These are phyloP conservation scores for Sciurus carolinensis DNA, from an alignment of 2,797 vertebrate genomes.

Conservation along the genomic window DNA sequence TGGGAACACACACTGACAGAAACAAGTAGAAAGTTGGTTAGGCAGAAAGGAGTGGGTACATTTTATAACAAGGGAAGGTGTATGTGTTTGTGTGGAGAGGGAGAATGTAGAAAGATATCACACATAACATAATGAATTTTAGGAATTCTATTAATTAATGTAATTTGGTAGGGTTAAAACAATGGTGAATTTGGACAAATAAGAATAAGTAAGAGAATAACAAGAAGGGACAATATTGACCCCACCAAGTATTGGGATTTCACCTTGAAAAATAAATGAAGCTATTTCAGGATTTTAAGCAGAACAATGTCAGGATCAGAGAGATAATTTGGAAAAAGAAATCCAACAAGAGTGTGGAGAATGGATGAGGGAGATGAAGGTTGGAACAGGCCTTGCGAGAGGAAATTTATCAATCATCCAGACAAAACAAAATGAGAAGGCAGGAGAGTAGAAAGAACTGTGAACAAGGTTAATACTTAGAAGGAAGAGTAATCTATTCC, in stretches of 20 bases:
- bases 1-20: neutral
- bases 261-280: neutral
- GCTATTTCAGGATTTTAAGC: neutral
- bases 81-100: neutral
- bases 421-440: neutral
- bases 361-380: neutral
- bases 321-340: neutral
- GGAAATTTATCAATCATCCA: neutral
- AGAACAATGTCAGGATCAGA: neutral
- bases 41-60: neutral
- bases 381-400: neutral
- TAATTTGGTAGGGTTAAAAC: neutral
- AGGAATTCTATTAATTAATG: neutral
- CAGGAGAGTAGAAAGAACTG: neutral
- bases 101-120: neutral
- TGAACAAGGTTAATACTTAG: neutral
- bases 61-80: neutral
- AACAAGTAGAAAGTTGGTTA: neutral
- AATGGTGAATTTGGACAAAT: neutral
- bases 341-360: neutral
- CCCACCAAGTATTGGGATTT: neutral
- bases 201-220: neutral
- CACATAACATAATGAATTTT: constrained; percentile 14
- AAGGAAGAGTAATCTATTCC: neutral
- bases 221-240: neutral